These are phyloP conservation scores for Labrus mixtus DNA, from an alignment of 2,113 vertebrate genomes.

Conservation along the genomic window DNA sequence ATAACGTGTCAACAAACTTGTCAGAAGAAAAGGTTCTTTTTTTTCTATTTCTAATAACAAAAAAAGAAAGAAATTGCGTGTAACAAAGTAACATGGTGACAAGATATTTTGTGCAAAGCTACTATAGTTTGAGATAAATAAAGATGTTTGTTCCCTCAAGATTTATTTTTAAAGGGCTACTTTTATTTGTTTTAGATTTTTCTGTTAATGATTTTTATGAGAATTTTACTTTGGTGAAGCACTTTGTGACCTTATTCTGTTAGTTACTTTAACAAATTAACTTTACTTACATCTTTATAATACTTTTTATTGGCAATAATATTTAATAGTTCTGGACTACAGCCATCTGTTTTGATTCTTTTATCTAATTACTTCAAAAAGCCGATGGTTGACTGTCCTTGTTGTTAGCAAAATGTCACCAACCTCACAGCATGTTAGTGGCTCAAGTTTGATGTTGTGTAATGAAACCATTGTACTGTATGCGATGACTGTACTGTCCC, in stretches of 20 bases:
- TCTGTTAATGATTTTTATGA: neutral
- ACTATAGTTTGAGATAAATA: no score
- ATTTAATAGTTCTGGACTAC: neutral
- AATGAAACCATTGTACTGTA: conserved; percentile 39
- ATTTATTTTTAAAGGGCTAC: no score
- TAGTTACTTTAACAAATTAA: neutral
- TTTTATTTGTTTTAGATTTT: neutral
- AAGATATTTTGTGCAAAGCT: no score
- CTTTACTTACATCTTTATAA: neutral
- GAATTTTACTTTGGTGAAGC: neutral
- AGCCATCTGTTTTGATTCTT: neutral
- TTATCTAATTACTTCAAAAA: neutral
- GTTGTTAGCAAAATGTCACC: conserved; percentile 3
- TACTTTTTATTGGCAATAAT: neutral
- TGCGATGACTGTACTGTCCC: conserved; percentile 44
- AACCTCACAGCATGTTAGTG: neutral
- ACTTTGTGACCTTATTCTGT: neutral
- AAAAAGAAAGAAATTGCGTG: no score
- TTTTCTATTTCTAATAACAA: no score
- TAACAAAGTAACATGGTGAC: no score
- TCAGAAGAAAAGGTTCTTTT: no score
- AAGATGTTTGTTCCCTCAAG: neutral
- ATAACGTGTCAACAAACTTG: no score
- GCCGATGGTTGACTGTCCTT: neutral
- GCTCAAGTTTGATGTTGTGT: conserved; percentile 18